phyloP scores from a whole-genome alignment of 2,797 vertebrate genomes.

The Poecilia picta region DNA sequence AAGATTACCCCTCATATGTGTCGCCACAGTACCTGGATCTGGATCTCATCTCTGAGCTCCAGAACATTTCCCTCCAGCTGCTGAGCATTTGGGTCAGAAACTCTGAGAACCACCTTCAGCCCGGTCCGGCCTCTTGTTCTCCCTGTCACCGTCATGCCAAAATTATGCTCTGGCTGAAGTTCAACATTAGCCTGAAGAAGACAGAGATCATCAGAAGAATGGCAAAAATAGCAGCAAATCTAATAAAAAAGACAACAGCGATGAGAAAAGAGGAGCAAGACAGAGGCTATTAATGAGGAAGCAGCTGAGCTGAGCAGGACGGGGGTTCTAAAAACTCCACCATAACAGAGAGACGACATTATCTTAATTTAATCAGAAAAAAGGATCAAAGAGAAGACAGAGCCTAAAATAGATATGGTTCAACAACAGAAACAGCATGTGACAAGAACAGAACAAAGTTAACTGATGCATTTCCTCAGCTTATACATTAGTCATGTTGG shows the following conservation, averaged over 20 bases:
- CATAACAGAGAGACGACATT: slow-evolving; percentile 40
- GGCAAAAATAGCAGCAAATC: slow-evolving; percentile 60
- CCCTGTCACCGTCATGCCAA: slow-evolving; percentile 83
- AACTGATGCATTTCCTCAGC: not conserved
- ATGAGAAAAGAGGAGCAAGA: slow-evolving; percentile 29
- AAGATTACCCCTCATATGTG: not conserved
- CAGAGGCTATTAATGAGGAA: slow-evolving; percentile 27
- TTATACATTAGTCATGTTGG: not conserved
- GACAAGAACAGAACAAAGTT: not conserved
- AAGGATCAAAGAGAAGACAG: slow-evolving; percentile 18
- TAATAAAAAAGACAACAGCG: slow-evolving; percentile 53
- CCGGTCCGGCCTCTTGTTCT: slow-evolving; percentile 80
- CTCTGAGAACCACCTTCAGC: slow-evolving; percentile 79
- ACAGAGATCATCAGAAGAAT: slow-evolving; percentile 39
- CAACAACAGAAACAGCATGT: not conserved
- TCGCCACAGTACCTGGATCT: slow-evolving; percentile 82
- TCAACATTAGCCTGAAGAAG: slow-evolving; percentile 84
- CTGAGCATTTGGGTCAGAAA: slow-evolving; percentile 59
- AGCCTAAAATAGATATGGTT: slow-evolving; percentile 44
- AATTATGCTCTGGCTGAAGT: slow-evolving; percentile 88
- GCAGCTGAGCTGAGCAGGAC: slow-evolving; percentile 33
- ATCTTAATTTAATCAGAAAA: slow-evolving; percentile 49
- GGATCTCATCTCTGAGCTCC: slow-evolving; percentile 83
- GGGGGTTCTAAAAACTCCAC: slow-evolving; percentile 33
- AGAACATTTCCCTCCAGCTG: slow-evolving; percentile 68